Percentiles rank a stretch among this genome's conserved stretches.
These are phyloP conservation scores for Micromys minutus DNA, from an alignment of 2,113 vertebrate genomes.

Conservation along the genomic window DNA sequence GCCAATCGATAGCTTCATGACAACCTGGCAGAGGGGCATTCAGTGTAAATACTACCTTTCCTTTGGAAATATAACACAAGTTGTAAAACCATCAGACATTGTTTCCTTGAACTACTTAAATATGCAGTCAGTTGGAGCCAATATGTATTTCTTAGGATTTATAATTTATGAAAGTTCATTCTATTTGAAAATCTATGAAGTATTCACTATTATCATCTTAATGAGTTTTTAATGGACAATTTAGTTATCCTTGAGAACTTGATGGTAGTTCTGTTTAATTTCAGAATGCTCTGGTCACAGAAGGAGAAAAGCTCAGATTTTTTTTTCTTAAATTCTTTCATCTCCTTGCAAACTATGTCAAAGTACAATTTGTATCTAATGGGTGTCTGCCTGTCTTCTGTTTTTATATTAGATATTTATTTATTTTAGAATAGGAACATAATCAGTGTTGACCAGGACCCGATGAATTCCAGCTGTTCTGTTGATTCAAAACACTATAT, in stretches of 20 bases:
- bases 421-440: neutral
- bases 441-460: neutral
- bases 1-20: no score
- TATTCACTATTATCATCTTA: conserved; percentile 14
- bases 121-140: neutral
- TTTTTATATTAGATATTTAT: conserved; percentile 6
- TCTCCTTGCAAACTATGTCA: conserved; percentile 28
- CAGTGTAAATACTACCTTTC: neutral
- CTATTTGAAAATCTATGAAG: neutral
- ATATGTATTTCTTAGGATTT: neutral
- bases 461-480: neutral
- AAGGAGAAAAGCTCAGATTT: neutral
- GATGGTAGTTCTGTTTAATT: neutral
- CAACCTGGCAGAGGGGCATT: neutral
- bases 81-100: neutral
- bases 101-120: conserved; percentile 30
- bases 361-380: neutral
- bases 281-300: neutral
- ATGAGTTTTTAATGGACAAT: neutral
- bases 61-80: neutral
- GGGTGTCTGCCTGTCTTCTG: neutral
- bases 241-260: conserved; percentile 24
- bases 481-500: neutral
- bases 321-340: conserved; percentile 16
- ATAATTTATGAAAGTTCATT: conserved; percentile 1